These are phyloP conservation scores for Scaptomyza cyrtandrae DNA, from an alignment of 2,888 invertebrate species.

Conservation along the genomic window DNA sequence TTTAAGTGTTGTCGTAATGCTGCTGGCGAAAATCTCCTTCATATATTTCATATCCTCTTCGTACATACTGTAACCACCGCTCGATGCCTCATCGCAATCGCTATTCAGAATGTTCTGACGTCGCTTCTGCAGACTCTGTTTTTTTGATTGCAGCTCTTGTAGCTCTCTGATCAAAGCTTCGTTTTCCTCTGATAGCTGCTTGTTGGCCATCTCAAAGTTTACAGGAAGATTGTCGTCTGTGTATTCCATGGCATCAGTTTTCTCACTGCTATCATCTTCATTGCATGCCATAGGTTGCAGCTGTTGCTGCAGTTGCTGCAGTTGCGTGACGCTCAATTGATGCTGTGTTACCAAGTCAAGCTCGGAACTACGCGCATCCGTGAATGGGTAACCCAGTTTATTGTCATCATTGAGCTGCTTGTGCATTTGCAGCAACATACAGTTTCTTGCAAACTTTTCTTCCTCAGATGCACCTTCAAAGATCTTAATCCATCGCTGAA, in stretches of 20 bases:
- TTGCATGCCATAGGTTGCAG: neutral
- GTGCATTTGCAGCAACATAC: constrained; percentile 75
- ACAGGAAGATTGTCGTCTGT: neutral
- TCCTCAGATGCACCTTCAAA: constrained; percentile 62
- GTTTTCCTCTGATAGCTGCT: constrained; percentile 32
- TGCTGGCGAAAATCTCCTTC: constrained; percentile 45
- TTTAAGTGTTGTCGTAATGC: neutral
- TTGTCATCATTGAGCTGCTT: constrained; percentile 70
- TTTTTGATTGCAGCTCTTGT: constrained; percentile 17
- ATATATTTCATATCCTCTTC: constrained; percentile 33
- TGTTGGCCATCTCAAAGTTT: constrained; percentile 14
- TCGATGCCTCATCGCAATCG: neutral
- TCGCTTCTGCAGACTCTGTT: constrained; percentile 1
- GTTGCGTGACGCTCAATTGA: constrained; percentile 35
- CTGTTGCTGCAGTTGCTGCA: neutral
- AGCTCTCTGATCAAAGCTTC: constrained; percentile 27
- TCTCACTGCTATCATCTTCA: constrained; percentile 4
- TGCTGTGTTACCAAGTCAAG: constrained; percentile 57
- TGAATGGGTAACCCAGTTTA: constrained; percentile 67
- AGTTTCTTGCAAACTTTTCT: constrained; percentile 79
- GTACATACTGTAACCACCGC: neutral
- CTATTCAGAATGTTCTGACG: neutral
- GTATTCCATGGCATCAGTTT: neutral
- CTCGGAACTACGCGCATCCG: constrained; percentile 54
- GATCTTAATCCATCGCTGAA: constrained; percentile 75